phyloP scores from a whole-genome alignment of 2,797 vertebrate genomes.

The Characodon lateralis region DNA sequence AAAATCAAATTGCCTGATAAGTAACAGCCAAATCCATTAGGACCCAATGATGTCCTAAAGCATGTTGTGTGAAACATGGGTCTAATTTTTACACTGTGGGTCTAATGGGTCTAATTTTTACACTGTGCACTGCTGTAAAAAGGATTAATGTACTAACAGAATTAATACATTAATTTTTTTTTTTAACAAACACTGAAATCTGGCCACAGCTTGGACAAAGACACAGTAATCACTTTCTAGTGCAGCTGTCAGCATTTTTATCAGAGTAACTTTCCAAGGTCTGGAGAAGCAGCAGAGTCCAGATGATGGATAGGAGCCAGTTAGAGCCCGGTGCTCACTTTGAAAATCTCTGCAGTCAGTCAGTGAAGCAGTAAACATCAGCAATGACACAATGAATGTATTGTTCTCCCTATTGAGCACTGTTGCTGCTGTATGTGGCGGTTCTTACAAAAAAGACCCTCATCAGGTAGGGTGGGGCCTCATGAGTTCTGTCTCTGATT shows the following conservation, averaged over 20 bases:
- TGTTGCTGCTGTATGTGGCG: conserved; percentile 30
- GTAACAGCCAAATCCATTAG: conserved; percentile 31
- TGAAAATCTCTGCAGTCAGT: conserved; percentile 48
- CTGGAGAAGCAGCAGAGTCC: conserved; percentile 23
- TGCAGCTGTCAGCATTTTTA: conserved; percentile 45
- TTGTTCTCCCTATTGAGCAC: conserved; percentile 34
- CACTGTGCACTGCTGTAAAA: background rate
- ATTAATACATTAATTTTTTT: conserved; percentile 23
- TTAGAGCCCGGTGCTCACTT: conserved; percentile 47
- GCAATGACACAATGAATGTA: conserved; percentile 35
- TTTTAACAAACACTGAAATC: conserved; percentile 34
- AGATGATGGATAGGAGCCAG: conserved; percentile 54
- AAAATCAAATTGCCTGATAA: conserved; percentile 29
- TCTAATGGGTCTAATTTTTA: conserved; percentile 41
- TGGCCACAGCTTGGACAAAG: conserved; percentile 22
- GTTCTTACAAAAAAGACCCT: conserved; percentile 36
- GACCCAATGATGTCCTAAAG: conserved; percentile 32
- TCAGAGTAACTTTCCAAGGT: conserved; percentile 10
- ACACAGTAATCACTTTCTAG: conserved; percentile 29
- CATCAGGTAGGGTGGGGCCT: conserved; percentile 40
- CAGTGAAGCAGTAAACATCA: conserved; percentile 53
- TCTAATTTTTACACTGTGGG: conserved; percentile 31
- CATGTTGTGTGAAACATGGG: conserved; percentile 21
- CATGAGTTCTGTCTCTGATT: conserved; percentile 35
- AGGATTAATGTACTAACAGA: background rate